Evolutionary conservation across 2,888 invertebrate genomes (phyloP), one percentile per base, ranked within the genome.

Genomic region (Dusona sp.): DNA sequence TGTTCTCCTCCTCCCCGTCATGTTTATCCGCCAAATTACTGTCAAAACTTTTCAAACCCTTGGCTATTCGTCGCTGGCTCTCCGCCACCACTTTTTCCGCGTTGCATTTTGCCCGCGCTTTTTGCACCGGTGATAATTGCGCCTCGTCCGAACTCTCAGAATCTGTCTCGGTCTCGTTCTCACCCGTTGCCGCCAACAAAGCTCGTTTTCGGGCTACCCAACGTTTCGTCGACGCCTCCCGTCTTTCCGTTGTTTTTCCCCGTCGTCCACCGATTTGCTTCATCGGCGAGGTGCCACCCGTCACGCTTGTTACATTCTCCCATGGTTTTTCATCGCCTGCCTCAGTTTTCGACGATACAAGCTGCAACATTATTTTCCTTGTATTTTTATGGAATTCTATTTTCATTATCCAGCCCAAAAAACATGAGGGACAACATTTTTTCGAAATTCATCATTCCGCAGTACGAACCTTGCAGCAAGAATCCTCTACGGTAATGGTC

Each of bases 151-250:
- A 92, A 25, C 74, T 90, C 57, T 90, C 87, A 0, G 94, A 94
- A 70, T 94, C 94, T 25, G 92, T 92, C 73, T 94, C 94, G 0
- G 93, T 92, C 1, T 90, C 90, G 11, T 89, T 88, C 75, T 93
- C 91, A 1, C 94, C 94, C 8, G 91, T 93, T 2, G 93, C 93
- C 7, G 92, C 94, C 38, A 93, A 87, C 4, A 93, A 87, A 0
- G 94, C 94, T 51, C 91, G 93, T 74, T 94, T 94, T n/a, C 94
- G 91, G 2, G 92, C 94, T 0, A 92, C 93, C 94, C 94, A 94
- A 48, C 94, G 92, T 86, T 93, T 93, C 0, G 93, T 93, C 6
- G 92, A 94, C 9, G 92, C 93, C 83, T 91, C 91, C 36, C 94
- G 89, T 48, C 91, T 89, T 25, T 93, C 92, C 0, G 90, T 92